Evolutionary conservation across 2,113 vertebrate genomes (phyloP).

Genomic region (Himantopus leucocephalus): DNA sequence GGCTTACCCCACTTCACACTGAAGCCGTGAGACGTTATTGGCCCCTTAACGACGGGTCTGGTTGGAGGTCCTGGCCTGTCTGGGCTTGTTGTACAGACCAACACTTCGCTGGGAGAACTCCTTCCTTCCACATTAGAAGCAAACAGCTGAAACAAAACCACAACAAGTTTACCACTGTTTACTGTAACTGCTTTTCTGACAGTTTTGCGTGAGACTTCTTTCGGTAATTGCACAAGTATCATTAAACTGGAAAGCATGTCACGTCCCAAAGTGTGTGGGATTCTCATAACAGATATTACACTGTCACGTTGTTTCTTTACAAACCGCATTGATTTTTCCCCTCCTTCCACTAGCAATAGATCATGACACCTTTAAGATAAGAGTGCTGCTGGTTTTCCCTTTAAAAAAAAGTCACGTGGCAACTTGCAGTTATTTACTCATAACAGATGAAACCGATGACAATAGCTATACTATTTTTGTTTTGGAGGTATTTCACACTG

Average conservation of each 20-base stretch:
- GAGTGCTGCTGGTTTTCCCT: neutral
- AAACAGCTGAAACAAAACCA: constrained; percentile 81
- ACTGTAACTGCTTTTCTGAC: neutral
- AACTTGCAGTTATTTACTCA: neutral
- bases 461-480: neutral
- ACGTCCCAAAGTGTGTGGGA: neutral
- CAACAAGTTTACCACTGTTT: neutral
- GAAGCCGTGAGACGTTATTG: constrained; percentile 84
- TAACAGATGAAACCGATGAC: neutral
- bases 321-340: neutral
- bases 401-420: neutral
- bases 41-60: constrained; percentile 79
- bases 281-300: neutral
- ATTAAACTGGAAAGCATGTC: neutral
- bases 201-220: neutral
- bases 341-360: neutral
- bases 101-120: constrained; percentile 92
- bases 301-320: neutral
- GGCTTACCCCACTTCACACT: constrained; percentile 91
- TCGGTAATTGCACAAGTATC: neutral
- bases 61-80: constrained; percentile 93
- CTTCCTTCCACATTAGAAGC: constrained; percentile 91
- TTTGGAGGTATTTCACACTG: neutral
- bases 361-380: neutral
- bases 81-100: constrained; percentile 93